These are phyloP conservation scores for Acyrthosiphon pisum DNA, from an alignment of 1,140 invertebrate species.

Conservation along the genomic window DNA sequence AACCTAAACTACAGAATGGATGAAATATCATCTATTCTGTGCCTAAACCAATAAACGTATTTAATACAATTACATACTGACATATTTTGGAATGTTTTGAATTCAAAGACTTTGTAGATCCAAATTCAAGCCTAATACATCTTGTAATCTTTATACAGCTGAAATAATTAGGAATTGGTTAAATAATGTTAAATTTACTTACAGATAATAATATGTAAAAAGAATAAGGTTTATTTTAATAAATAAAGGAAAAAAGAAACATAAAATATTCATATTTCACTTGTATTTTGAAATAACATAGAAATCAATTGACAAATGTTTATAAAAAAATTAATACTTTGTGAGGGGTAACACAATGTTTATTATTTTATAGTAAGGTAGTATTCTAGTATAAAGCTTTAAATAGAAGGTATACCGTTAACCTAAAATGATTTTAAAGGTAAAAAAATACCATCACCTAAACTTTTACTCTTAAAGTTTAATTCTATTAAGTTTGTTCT, in stretches of 20 bases:
- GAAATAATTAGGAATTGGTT: not conserved
- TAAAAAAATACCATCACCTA: not conserved
- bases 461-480: not conserved
- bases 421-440: not conserved
- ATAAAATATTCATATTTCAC: not conserved
- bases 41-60: not conserved
- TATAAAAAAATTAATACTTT: slow-evolving; percentile 12
- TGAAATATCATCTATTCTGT: no score
- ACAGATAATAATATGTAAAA: not conserved
- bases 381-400: not conserved
- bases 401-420: not conserved
- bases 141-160: not conserved
- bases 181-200: not conserved
- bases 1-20: no score
- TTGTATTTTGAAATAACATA: not conserved
- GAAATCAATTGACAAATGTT: not conserved
- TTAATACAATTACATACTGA: not conserved
- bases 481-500: slow-evolving; percentile 15
- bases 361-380: not conserved
- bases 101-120: no score
- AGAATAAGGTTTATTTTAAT: not conserved
- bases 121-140: no score
- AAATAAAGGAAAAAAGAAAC: not conserved
- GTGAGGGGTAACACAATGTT: not conserved
- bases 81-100: not conserved